A percentile compares a stretch with the other conserved stretches of the same genome.
Conservation (phyloP, 2,888 invertebrate species). For the Scaptomyza cyrtandrae region DNA sequence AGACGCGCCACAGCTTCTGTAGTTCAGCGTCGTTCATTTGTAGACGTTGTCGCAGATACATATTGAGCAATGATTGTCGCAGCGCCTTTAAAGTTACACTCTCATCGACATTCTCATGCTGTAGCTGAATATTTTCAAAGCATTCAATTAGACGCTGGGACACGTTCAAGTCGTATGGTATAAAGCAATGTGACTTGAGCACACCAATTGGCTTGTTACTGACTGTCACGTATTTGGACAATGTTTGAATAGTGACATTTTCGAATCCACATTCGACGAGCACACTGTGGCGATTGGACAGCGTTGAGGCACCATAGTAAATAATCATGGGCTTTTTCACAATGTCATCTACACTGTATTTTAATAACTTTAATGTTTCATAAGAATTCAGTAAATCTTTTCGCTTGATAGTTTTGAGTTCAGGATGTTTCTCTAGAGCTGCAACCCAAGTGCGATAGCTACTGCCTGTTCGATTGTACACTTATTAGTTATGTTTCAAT, state of each 20-base stretch:
- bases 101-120: constrained; percentile 55
- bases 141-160: constrained; percentile 76
- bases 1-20: constrained; percentile 81
- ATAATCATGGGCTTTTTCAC: constrained; percentile 86
- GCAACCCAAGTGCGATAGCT: constrained; percentile 68
- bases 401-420: constrained; percentile 74
- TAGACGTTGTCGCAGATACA: constrained; percentile 84
- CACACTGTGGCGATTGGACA: constrained; percentile 87
- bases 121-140: constrained; percentile 69
- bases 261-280: constrained; percentile 87
- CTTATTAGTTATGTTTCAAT: background rate
- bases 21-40: constrained; percentile 82
- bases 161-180: constrained; percentile 84
- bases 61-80: constrained; percentile 76
- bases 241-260: constrained; percentile 82
- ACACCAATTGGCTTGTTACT: constrained; percentile 81
- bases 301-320: constrained; percentile 86
- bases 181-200: constrained; percentile 83
- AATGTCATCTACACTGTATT: constrained; percentile 86
- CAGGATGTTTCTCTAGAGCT: constrained; percentile 75
- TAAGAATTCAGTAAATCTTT: constrained; percentile 77
- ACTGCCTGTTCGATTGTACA: constrained; percentile 60
- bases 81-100: constrained; percentile 74
- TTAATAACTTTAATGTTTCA: constrained; percentile 72
- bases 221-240: constrained; percentile 83